Base-by-base conservation (phyloP, 2,888 invertebrate genomes). In the Gonocerus acuteangulatus region DNA sequence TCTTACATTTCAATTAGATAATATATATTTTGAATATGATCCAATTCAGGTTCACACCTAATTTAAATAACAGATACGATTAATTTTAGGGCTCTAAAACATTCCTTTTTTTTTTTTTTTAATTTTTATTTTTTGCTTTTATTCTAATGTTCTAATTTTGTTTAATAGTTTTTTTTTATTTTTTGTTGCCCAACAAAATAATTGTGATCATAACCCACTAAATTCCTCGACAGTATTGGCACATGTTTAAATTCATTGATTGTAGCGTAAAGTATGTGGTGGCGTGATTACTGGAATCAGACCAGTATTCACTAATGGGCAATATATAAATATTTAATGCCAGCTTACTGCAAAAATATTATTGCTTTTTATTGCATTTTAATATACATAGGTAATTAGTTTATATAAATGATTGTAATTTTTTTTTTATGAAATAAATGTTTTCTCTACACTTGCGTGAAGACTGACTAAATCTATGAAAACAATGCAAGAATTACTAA, bases 201-300 rank as follows among this genome's bases (percentile, higher is more conserved):
- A 39, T 34, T 21, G 4, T 54, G 54, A 54, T 54, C 54, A 57
- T 57, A 57, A 57, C 57, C 57, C 57, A 57, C 45, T 44, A 19
- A 57, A 57, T 44, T 57, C 57, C 57, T 47, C 57, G 9, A 47
- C 27, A 42, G 42, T 32, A 57, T 57, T 57, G 57, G 57, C 57
- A 57, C 47, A 57, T 57, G 21, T 57, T 18, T 32, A 42, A 54
- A 39, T 54, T 22, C 13, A 39, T 39, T 39, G 13, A 39, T 39
- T 15, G 15, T 39, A 15, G 4, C 4, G 15, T 39, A 9, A 39
- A 39, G 13, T 39, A n/a, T 39, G n/a, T 27, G 9, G 9, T 27
- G 27, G 27, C 4, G 27, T 27, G 9, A 6, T 27, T 27, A 27
- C 4, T 27, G 27, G 27, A 27, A 27, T 6, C 4, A 6, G 27